Evolutionary conservation across 2,888 invertebrate species (phyloP), one percentile per base, ranked within the genome.

Genomic region (Candidula unifasciata): DNA sequence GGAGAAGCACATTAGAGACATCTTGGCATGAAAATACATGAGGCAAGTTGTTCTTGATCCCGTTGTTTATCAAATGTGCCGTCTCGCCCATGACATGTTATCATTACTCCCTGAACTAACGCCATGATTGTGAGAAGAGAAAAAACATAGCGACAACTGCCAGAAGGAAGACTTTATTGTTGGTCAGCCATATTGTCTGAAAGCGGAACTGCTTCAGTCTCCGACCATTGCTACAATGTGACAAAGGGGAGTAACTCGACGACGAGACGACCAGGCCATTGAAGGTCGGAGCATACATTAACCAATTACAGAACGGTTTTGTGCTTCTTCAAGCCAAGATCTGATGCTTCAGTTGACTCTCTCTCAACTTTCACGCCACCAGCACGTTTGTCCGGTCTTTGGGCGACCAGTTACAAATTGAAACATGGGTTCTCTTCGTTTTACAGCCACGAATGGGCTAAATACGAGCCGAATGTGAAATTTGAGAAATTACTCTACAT

Each of bases 271-370:
- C 6, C 52, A 8, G n/a, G 24, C 6, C 27, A 13, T 44, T 27
- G 18, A 27, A 2, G 52, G 33, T 30, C 37, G 0, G 16, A 52
- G 30, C 52, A 30, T 44, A 37, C 71, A 86, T 86, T 83, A 84
- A 33, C 84, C 86, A 86, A 86, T 86, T 86, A 86, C 79, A 64
- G 30, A 30, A 54, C 60, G 44, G 77, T 79, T 73, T 86, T 84
- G 81, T 84, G 64, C 37, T 33, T 74, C 21, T 27, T 24, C 60
- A 37, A 73, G 33, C 79, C 35, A 37, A 73, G 54, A 35, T 73
- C 35, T n/a, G n/a, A 6, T 5, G 54, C 6, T 35, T 10, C 24
- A 64, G 64, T 82, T 74, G 60, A 64, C 79, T 77, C 83, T 77
- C 78, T 68, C 78, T 78, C 82, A 52, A 18, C 44, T 82, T 82